These are phyloP conservation scores for Pteropus alecto DNA, from an alignment of 2,113 vertebrate species.

Conservation along the genomic window DNA sequence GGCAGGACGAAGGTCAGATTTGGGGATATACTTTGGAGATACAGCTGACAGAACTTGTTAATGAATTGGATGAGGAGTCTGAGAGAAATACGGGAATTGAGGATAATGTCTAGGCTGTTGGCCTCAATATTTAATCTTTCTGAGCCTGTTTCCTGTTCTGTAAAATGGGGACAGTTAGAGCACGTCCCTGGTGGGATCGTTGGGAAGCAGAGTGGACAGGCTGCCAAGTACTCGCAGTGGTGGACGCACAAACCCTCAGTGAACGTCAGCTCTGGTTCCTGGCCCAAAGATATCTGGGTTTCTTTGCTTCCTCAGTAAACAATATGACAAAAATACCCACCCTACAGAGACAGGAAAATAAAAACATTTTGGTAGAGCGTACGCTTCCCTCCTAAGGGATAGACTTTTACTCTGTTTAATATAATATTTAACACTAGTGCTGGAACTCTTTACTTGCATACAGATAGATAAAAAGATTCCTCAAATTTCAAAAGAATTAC, in stretches of 20 bases:
- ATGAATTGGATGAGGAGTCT: background rate
- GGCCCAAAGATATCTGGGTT: background rate
- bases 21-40: background rate
- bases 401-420: conserved; percentile 1
- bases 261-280: background rate
- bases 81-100: background rate
- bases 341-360: background rate
- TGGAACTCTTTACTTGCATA: background rate
- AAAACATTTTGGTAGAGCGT: background rate
- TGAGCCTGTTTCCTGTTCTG: background rate
- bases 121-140: background rate
- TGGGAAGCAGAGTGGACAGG: background rate
- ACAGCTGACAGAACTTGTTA: background rate
- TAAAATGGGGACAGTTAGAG: background rate
- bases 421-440: conserved; percentile 14
- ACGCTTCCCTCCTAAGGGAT: background rate
- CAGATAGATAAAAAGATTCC: conserved; percentile 36
- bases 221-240: background rate
- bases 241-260: background rate
- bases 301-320: background rate
- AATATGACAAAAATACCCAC: background rate
- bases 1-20: background rate
- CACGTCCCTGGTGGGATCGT: too few species aligned
- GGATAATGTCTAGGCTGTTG: background rate
- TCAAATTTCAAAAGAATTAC: conserved; percentile 46